phyloP scores from a whole-genome alignment of 2,113 vertebrate species.

The Pelvicachromis taeniatus region DNA sequence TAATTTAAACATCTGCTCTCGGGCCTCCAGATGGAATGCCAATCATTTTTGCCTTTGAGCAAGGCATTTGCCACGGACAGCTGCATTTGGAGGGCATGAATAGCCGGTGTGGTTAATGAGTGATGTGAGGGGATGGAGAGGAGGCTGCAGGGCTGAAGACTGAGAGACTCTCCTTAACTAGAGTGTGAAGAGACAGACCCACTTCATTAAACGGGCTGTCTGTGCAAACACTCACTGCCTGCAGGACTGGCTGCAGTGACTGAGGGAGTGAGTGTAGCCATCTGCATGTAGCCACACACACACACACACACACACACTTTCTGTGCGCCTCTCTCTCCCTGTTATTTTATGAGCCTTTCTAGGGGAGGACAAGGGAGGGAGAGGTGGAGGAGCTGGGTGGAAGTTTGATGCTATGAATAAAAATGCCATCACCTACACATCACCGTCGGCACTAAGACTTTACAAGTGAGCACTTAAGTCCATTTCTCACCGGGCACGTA shows the following conservation, averaged over 20 bases:
- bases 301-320: background rate
- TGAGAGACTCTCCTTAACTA: conserved; percentile 30
- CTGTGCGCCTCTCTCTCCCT: background rate
- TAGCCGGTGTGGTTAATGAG: conserved; percentile 32
- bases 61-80: conserved; percentile 38
- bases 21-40: background rate
- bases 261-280: conserved; percentile 3
- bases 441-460: conserved; percentile 15
- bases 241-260: conserved; percentile 26
- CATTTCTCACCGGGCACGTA: conserved; percentile 6
- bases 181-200: conserved; percentile 48
- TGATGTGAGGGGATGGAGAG: conserved; percentile 3
- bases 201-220: conserved; percentile 53
- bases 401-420: conserved; percentile 29
- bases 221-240: conserved; percentile 38
- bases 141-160: conserved; percentile 19
- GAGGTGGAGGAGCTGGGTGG: background rate
- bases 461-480: conserved; percentile 20
- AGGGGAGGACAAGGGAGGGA: background rate
- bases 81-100: conserved; percentile 11
- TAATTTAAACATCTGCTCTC: conserved; percentile 4
- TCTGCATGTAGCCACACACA: conserved; percentile 16
- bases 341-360: conserved; percentile 14
- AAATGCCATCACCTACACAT: conserved; percentile 24
- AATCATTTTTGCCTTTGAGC: conserved; percentile 34